Evolutionary conservation across 2,888 invertebrate species (phyloP).

Genomic region (Psylliodes chrysocephalus): DNA sequence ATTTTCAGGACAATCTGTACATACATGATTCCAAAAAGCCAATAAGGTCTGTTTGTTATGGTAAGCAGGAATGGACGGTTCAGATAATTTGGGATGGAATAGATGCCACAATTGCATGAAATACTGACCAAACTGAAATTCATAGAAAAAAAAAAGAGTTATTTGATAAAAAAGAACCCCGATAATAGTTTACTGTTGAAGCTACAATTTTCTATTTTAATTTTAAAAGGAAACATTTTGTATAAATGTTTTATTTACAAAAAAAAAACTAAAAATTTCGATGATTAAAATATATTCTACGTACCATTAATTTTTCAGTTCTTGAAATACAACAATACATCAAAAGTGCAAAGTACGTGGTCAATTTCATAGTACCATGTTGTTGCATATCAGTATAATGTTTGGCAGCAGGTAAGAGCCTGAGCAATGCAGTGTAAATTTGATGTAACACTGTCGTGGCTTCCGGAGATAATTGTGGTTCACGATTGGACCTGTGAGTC

Average conservation of each 20-base stretch:
- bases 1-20: slow-evolving; percentile 93
- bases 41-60: slow-evolving; percentile 94
- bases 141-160: too few relatives aligned
- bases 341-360: slow-evolving; percentile 91
- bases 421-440: slow-evolving; percentile 79
- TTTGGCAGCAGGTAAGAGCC: slow-evolving; percentile 83
- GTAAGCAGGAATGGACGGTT: slow-evolving; percentile 94
- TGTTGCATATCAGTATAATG: slow-evolving; percentile 87
- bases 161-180: too few relatives aligned
- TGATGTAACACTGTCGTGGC: slow-evolving; percentile 70
- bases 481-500: slow-evolving; percentile 65
- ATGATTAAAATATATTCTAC: slow-evolving; percentile 42
- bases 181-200: too few relatives aligned
- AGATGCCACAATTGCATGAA: slow-evolving; percentile 93
- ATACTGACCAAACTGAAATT: slow-evolving; percentile 95
- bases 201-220: too few relatives aligned
- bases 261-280: too few relatives aligned
- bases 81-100: slow-evolving; percentile 93
- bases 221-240: too few relatives aligned
- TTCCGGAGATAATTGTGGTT: slow-evolving; percentile 67
- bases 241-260: too few relatives aligned
- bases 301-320: slow-evolving; percentile 92
- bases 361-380: slow-evolving; percentile 91
- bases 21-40: slow-evolving; percentile 93
- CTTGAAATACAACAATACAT: slow-evolving; percentile 91